Evolutionary conservation across 2,113 vertebrate genomes (phyloP), one percentile per base, ranked within the genome.

Genomic region (Bufo gargarizans): DNA sequence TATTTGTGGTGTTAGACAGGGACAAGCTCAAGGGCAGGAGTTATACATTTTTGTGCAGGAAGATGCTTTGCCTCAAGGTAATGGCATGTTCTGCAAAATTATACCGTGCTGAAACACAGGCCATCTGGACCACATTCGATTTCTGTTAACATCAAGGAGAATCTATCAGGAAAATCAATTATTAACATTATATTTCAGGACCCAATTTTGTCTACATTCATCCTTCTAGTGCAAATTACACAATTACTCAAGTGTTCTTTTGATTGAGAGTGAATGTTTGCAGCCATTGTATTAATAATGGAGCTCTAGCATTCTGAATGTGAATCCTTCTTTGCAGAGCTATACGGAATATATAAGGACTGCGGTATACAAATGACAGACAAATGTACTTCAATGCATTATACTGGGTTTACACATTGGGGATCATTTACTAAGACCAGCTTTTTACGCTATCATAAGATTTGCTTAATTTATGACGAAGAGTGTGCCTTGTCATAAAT

Each of bases 1-100:
- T 58, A 50, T 50, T 86, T 86, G 72, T 22, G 33, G 69, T 49
- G 72, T 77, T 63, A 63, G 17, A 61, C 56, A 50, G 84, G 61
- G 72, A 86, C 45, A 65, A n/a, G 58, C 69, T 77, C 55, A 47
- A 9, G 33, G 33, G 71, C 33, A 76, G 59, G 20, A 50, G 6
- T 63, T 77, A 63, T 50, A 53, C 33, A 50, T 49, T 86, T 74
- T 59, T 85, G 69, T 33, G 6, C 69, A 76, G 69, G 55, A 67
- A 58, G 0, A 33, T 59, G 22, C 53, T 56, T 55, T 59, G 63
- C 82, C 67, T 76, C 14, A 47, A 85, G 83, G 83, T 67, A 85
- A 58, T 45, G 14, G 6, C 14, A 58, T 56, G n/a, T 4, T 43
- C 67, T 17, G 53, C 17, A 56, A 19, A 81, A 61, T 16, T 81